A percentile compares a stretch with the other conserved stretches of the same genome.
phyloP scores from a whole-genome alignment of 2,888 invertebrate species.

The Fragum whitleyi region DNA sequence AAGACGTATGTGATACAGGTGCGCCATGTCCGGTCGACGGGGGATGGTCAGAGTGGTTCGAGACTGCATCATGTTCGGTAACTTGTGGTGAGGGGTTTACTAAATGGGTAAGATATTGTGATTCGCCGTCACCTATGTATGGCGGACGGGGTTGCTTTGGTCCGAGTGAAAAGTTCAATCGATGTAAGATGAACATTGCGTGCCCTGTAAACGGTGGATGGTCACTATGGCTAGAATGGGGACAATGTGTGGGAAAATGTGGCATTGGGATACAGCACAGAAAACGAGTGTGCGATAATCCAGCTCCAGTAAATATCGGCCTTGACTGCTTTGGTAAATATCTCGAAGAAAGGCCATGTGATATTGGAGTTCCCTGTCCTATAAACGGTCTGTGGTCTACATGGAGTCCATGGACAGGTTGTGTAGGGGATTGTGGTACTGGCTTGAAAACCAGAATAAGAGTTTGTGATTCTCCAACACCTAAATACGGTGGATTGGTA shows the following conservation, averaged over 20 bases:
- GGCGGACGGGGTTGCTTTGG: conserved; percentile 43
- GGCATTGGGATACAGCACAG: conserved; percentile 27
- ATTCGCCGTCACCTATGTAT: conserved; percentile 39
- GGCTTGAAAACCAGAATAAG: conserved; percentile 24
- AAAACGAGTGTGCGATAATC: conserved; percentile 28
- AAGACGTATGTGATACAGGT: conserved; percentile 27
- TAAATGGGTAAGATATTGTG: conserved; percentile 27
- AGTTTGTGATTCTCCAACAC: conserved; percentile 35
- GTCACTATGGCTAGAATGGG: conserved; percentile 39
- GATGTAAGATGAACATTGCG: conserved; percentile 28
- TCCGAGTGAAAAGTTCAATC: neutral
- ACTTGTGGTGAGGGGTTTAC: conserved; percentile 35
- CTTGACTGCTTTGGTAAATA: conserved; percentile 24
- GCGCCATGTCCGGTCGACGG: conserved; percentile 44
- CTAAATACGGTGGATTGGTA: conserved; percentile 26
- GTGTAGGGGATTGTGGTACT: conserved; percentile 37
- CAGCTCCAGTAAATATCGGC: conserved; percentile 32
- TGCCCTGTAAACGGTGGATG: conserved; percentile 52
- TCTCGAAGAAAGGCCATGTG: conserved; percentile 36
- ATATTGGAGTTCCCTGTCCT: conserved; percentile 31
- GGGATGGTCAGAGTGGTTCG: conserved; percentile 38
- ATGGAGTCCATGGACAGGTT: conserved; percentile 36
- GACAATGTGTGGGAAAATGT: conserved; percentile 36
- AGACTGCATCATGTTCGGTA: conserved; percentile 20
- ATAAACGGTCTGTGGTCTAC: conserved; percentile 46